Conservation (phyloP, 2,113 vertebrate species). For the Lepisosteus osseus region DNA sequence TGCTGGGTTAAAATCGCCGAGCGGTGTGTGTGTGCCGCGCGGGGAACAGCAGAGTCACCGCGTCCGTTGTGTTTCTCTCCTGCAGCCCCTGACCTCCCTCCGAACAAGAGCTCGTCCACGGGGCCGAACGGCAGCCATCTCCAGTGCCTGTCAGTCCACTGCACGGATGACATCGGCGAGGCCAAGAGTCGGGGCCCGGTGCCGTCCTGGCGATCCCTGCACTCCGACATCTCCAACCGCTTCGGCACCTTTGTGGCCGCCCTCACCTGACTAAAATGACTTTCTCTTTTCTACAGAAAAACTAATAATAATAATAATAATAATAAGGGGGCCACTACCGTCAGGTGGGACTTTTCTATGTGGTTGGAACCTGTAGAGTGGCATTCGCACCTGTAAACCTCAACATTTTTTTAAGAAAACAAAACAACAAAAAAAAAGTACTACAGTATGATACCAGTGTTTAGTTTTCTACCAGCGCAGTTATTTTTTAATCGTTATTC, state of each 20-base stretch:
- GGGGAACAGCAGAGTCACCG: not conserved
- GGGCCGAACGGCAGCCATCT: constrained; percentile 82
- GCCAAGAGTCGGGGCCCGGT: constrained; percentile 86
- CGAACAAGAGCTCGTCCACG: constrained; percentile 74
- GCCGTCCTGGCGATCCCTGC: constrained; percentile 92
- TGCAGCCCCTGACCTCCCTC: constrained; percentile 84
- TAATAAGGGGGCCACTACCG: constrained; percentile 56
- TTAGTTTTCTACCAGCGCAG: constrained; percentile 51
- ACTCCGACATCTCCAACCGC: constrained; percentile 97
- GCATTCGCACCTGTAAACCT: constrained; percentile 67
- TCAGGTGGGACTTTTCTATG: constrained; percentile 62
- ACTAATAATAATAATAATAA: not conserved
- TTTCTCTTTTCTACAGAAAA: constrained; percentile 8
- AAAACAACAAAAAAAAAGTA: constrained; percentile 21
- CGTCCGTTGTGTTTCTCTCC: constrained; percentile 29
- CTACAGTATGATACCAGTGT: constrained; percentile 70
- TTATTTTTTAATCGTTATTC: constrained; percentile 8
- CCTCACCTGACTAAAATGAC: constrained; percentile 78
- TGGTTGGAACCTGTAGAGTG: constrained; percentile 55
- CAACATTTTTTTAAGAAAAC: constrained; percentile 37
- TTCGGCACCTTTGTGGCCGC: constrained; percentile 96
- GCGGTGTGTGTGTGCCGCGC: no score
- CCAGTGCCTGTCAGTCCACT: constrained; percentile 97
- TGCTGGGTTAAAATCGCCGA: no score
- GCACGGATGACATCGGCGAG: constrained; percentile 91